These are phyloP conservation scores for Porphyrio hochstetteri DNA, from an alignment of 2,113 vertebrate genomes.

Conservation along the genomic window DNA sequence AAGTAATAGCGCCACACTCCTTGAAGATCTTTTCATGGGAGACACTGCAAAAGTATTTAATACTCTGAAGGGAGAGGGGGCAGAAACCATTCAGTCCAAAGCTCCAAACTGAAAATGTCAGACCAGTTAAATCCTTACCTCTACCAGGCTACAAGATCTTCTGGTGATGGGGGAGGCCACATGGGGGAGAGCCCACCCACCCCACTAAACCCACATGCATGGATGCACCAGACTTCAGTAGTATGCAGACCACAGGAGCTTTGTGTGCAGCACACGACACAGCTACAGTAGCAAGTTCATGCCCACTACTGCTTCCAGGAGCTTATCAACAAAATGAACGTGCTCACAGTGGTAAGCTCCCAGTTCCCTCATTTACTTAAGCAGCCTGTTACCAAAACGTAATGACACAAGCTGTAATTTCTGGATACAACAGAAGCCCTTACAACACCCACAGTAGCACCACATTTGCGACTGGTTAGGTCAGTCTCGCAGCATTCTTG, in stretches of 20 bases:
- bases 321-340: conserved; percentile 35
- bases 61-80: background rate
- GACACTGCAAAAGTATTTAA: background rate
- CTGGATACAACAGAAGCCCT: conserved; percentile 24
- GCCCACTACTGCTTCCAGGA: background rate
- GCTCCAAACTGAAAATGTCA: background rate
- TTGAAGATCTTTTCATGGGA: background rate
- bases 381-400: background rate
- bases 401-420: conserved; percentile 16
- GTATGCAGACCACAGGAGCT: background rate
- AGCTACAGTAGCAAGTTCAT: background rate
- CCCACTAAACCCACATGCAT: rapidly evolving
- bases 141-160: background rate
- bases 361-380: conserved; percentile 22
- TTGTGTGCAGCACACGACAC: background rate
- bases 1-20: background rate
- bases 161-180: background rate
- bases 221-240: background rate
- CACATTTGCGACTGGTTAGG: background rate
- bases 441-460: background rate
- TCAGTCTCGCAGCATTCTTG: background rate
- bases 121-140: background rate
- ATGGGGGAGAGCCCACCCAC: background rate
- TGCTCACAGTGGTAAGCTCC: conserved; percentile 22
- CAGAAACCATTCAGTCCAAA: background rate